Percentiles rank a stretch among this genome's conserved stretches.
Conservation (phyloP, 2,888 invertebrate genomes). For the Embidobia sp. region DNA sequence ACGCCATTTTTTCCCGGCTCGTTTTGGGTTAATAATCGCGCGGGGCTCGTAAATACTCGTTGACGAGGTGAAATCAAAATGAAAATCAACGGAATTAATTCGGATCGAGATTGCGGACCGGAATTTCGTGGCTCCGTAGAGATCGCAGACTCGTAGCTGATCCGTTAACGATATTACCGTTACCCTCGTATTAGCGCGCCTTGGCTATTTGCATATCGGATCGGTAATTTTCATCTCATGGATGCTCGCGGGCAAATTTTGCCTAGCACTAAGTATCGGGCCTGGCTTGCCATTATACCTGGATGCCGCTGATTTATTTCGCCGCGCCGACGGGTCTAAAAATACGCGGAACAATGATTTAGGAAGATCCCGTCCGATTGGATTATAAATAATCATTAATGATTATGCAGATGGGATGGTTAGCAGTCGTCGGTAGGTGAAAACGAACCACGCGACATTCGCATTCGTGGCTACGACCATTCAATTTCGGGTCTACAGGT, state of each 20-base stretch:
- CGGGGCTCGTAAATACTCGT: slow-evolving; percentile 1
- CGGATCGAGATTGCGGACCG: slow-evolving; percentile 40
- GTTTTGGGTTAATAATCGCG: slow-evolving; percentile 39
- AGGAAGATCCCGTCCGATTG: neutral
- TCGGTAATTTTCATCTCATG: slow-evolving; percentile 73
- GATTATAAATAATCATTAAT: slow-evolving; percentile 43
- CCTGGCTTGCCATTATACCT: slow-evolving; percentile 38
- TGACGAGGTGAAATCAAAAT: slow-evolving; percentile 50
- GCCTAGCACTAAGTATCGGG: slow-evolving; percentile 30
- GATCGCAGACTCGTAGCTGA: slow-evolving; percentile 43
- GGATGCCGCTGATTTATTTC: slow-evolving; percentile 49
- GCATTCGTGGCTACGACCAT: too few relatives aligned
- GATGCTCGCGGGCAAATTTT: slow-evolving; percentile 48
- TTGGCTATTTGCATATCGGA: slow-evolving; percentile 76
- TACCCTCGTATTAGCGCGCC: slow-evolving; percentile 75
- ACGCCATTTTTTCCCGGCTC: slow-evolving; percentile 2
- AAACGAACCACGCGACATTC: slow-evolving; percentile 8
- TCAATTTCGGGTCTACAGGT: too few relatives aligned
- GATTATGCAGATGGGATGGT: slow-evolving; percentile 38
- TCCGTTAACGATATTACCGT: slow-evolving; percentile 77
- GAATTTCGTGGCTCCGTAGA: too few relatives aligned
- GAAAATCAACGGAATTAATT: slow-evolving; percentile 55
- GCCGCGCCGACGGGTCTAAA: slow-evolving; percentile 17
- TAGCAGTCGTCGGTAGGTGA: slow-evolving; percentile 19
- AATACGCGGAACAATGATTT: slow-evolving; percentile 50